Conservation (phyloP, 2,113 vertebrate species). For the Urocynchramus pylzowi region DNA sequence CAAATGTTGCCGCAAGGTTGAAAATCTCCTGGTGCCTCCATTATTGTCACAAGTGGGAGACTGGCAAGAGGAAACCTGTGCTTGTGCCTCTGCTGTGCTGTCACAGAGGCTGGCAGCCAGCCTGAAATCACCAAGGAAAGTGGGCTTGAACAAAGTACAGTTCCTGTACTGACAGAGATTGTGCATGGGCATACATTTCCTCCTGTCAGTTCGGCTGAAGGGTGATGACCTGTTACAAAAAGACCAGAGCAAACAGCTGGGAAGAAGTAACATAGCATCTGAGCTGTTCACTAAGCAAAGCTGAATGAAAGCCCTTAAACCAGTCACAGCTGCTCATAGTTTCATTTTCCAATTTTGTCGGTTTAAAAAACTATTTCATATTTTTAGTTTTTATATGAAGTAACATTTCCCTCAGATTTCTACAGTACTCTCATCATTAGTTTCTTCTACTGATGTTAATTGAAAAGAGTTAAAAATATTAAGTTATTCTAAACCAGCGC, state of each 20-base stretch:
- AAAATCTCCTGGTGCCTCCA: not conserved
- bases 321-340: not conserved
- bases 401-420: not conserved
- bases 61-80: not conserved
- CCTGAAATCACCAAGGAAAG: not conserved
- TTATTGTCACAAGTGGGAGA: not conserved
- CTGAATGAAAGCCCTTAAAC: not conserved
- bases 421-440: not conserved
- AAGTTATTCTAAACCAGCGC: not conserved
- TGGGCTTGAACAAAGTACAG: not conserved
- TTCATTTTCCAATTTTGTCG: fast-evolving
- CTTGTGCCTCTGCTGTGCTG: not conserved
- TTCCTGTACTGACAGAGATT: not conserved
- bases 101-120: not conserved
- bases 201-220: not conserved
- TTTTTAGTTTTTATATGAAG: not conserved
- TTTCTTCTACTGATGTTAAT: not conserved
- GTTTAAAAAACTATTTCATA: not conserved
- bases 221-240: not conserved
- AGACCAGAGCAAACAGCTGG: not conserved
- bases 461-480: not conserved
- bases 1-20: not conserved
- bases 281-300: not conserved
- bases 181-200: not conserved
- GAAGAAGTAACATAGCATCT: not conserved